Conservation (phyloP, 2,888 invertebrate genomes). For the Yponomeuta malinellus region DNA sequence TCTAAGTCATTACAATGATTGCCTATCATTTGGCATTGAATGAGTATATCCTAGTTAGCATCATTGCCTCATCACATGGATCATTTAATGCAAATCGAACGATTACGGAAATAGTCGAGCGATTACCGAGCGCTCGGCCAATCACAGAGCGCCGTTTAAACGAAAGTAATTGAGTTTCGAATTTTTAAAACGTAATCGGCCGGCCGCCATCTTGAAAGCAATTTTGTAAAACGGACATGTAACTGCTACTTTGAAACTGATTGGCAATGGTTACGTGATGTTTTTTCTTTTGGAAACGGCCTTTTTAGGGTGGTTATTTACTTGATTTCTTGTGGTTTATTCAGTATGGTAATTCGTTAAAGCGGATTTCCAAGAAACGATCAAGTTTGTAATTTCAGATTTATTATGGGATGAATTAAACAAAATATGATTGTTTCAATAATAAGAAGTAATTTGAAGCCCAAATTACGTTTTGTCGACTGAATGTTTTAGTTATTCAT, state of each 20-base stretch:
- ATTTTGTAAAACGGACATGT: conserved; percentile 55
- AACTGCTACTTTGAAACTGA: conserved; percentile 46
- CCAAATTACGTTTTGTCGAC: conserved; percentile 31
- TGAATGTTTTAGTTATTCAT: conserved; percentile 63
- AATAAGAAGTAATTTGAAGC: conserved; percentile 18
- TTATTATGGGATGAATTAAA: conserved; percentile 37
- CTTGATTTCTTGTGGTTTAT: conserved; percentile 19
- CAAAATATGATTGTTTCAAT: conserved; percentile 39
- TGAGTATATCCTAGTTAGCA: conserved; percentile 41
- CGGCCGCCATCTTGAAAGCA: conserved; percentile 56
- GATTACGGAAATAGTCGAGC: conserved; percentile 47
- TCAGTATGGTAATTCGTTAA: conserved; percentile 31
- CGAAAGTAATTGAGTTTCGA: conserved; percentile 61
- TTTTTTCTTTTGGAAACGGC: conserved; percentile 27
- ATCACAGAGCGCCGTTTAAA: conserved; percentile 51
- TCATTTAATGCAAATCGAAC: conserved; percentile 72
- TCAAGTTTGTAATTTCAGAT: conserved; percentile 44
- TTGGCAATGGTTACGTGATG: conserved; percentile 40
- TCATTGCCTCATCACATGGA: conserved; percentile 64
- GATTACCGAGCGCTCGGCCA: conserved; percentile 51
- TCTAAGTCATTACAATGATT: conserved; percentile 29
- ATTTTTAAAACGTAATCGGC: conserved; percentile 57
- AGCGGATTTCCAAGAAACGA: conserved; percentile 31
- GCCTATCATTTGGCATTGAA: conserved; percentile 36
- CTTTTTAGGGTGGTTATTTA: conserved; percentile 16